Percentiles rank a stretch among this genome's conserved stretches.
Evolutionary conservation across 2,888 invertebrate species (phyloP).

Genomic region (Invenusta paracnida): DNA sequence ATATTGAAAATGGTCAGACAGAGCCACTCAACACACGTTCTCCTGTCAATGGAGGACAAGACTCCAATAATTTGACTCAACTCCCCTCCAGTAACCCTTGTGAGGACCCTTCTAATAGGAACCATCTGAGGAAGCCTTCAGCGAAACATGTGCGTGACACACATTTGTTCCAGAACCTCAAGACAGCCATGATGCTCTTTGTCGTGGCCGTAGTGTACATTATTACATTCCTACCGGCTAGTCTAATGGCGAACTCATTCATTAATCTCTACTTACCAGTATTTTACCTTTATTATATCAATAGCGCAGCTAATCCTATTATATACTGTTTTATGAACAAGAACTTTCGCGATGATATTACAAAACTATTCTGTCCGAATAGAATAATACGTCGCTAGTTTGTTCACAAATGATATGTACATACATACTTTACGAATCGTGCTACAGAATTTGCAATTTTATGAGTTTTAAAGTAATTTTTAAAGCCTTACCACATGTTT

Average conservation of each 20-base stretch:
- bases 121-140: neutral
- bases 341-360: conserved; percentile 56
- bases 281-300: conserved; percentile 59
- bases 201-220: conserved; percentile 58
- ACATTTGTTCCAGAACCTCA: conserved; percentile 52
- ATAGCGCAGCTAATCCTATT: conserved; percentile 60
- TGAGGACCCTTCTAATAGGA: neutral
- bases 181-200: conserved; percentile 58
- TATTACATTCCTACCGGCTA: conserved; percentile 56
- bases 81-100: neutral
- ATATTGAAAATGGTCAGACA: no score
- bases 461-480: no score
- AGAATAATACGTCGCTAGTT: neutral
- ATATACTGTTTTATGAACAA: conserved; percentile 61
- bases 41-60: neutral
- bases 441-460: no score
- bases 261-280: conserved; percentile 51
- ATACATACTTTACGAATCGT: no score
- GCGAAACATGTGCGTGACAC: conserved; percentile 44
- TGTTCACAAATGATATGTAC: no score
- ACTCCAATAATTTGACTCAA: neutral
- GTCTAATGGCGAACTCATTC: conserved; percentile 52
- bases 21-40: neutral
- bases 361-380: conserved; percentile 48
- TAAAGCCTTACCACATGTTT: no score